phyloP scores from a whole-genome alignment of 1,140 invertebrate genomes.

The Philotrypesis tridentata region DNA sequence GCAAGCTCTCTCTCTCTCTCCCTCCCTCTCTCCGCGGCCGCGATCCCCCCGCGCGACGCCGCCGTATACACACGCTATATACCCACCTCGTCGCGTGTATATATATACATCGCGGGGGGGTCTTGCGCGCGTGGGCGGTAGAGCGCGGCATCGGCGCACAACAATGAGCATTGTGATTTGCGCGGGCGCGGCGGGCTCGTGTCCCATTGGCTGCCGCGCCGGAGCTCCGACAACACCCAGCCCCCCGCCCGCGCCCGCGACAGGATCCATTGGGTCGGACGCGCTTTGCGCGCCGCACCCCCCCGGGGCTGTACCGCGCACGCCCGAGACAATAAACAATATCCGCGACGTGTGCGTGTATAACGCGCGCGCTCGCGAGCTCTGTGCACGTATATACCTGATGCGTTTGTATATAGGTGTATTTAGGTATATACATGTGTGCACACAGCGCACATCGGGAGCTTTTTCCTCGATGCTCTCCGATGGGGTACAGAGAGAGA shows the following conservation, averaged over 20 bases:
- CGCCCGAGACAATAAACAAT: slow-evolving; percentile 68
- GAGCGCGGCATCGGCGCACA: slow-evolving; percentile 54
- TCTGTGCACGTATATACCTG: slow-evolving; percentile 44
- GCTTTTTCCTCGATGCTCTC: too few relatives aligned
- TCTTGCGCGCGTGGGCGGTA: slow-evolving; percentile 60
- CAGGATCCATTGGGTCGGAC: slow-evolving; percentile 54
- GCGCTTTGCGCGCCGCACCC: slow-evolving; percentile 64
- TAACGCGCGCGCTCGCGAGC: too few relatives aligned
- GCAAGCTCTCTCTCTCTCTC: not conserved
- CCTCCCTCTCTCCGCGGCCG: too few relatives aligned
- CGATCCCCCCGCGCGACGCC: too few relatives aligned
- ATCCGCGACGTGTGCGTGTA: too few relatives aligned
- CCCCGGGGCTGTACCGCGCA: slow-evolving; percentile 50
- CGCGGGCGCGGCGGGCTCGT: slow-evolving; percentile 64
- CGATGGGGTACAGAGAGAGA: too few relatives aligned
- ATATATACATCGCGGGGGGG: slow-evolving; percentile 46
- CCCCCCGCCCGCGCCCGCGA: slow-evolving; percentile 49
- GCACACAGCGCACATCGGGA: too few relatives aligned
- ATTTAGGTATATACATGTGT: too few relatives aligned
- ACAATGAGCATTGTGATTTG: slow-evolving; percentile 76
- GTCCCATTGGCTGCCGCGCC: slow-evolving; percentile 64
- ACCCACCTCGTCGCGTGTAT: too few relatives aligned
- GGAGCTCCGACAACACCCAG: slow-evolving; percentile 57
- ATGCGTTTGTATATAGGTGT: not conserved
- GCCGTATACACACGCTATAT: too few relatives aligned